Percentiles rank a stretch among this genome's conserved stretches.
phyloP scores from a whole-genome alignment of 1,140 invertebrate genomes.

The Diploscapter pachys region DNA sequence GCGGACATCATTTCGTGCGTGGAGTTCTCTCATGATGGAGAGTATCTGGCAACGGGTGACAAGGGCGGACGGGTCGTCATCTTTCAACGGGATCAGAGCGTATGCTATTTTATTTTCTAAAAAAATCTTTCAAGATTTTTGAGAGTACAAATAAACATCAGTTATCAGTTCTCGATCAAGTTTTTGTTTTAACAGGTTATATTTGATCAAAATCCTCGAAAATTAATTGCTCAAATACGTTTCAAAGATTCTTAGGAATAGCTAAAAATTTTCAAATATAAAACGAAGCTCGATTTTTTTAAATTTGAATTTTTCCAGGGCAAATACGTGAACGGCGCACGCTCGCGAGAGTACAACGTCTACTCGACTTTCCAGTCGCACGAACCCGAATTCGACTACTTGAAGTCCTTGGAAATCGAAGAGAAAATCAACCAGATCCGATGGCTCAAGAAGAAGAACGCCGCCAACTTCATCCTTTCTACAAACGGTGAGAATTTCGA shows the following conservation, averaged over 20 bases:
- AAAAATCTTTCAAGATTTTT: too few species aligned
- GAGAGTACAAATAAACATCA: too few species aligned
- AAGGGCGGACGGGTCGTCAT: conserved; percentile 99
- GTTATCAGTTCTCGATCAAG: too few species aligned
- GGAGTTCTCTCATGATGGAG: conserved; percentile 98
- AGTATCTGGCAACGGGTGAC: conserved; percentile 95
- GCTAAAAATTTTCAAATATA: too few species aligned
- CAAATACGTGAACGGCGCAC: conserved; percentile 50
- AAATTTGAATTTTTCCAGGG: conserved; percentile 39
- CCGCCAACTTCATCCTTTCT: conserved; percentile 94
- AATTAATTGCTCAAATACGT: too few species aligned
- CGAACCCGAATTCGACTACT: conserved; percentile 99
- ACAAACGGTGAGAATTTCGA: conserved; percentile 76
- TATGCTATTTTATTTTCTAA: conserved; percentile 45
- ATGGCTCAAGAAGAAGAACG: conserved; percentile 95
- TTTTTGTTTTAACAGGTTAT: too few species aligned
- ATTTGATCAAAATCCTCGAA: too few species aligned
- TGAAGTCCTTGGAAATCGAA: conserved; percentile 99
- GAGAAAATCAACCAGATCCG: conserved; percentile 99
- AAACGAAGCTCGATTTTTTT: conserved; percentile 9
- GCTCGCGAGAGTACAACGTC: conserved; percentile 93
- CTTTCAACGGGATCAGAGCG: conserved; percentile 82
- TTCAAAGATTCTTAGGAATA: conserved; percentile 56
- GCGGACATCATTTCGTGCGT: conserved; percentile 99
- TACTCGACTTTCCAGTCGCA: conserved; percentile 99